phyloP scores from a whole-genome alignment of 53 echinoderm and acorn worm species.

The Mesocentrotus franciscanus region DNA sequence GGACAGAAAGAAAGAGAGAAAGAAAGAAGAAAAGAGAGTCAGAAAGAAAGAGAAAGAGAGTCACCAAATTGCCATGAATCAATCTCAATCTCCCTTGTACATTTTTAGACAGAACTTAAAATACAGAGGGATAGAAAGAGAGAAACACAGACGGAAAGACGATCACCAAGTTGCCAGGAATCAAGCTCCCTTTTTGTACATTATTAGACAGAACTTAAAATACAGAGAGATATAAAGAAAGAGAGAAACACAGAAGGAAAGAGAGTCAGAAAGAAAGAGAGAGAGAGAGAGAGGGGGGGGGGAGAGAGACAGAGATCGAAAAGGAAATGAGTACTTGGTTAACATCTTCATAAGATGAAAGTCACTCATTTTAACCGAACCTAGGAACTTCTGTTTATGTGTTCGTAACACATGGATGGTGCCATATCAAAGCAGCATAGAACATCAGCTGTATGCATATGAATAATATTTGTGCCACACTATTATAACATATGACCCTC shows the following conservation, averaged over 20 bases:
- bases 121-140: not conserved
- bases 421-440: not conserved
- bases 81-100: no score
- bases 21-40: not conserved
- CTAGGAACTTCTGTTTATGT: not conserved
- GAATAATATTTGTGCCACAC: no score
- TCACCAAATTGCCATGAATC: no score
- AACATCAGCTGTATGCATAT: no score
- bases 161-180: no score
- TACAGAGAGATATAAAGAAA: not conserved
- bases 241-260: not conserved
- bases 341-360: conserved; percentile 28
- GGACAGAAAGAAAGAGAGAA: no score
- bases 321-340: not conserved
- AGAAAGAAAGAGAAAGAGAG: not conserved
- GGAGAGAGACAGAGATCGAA: not conserved
- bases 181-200: no score
- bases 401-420: not conserved
- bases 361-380: not conserved
- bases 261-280: not conserved
- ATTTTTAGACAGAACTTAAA: not conserved
- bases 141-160: not conserved
- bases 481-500: not conserved
- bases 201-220: not conserved
- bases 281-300: not conserved